Evolutionary conservation across 2,888 invertebrate genomes (phyloP), one percentile per base, ranked within the genome.

Genomic region (Drosophila neonasuta): DNA sequence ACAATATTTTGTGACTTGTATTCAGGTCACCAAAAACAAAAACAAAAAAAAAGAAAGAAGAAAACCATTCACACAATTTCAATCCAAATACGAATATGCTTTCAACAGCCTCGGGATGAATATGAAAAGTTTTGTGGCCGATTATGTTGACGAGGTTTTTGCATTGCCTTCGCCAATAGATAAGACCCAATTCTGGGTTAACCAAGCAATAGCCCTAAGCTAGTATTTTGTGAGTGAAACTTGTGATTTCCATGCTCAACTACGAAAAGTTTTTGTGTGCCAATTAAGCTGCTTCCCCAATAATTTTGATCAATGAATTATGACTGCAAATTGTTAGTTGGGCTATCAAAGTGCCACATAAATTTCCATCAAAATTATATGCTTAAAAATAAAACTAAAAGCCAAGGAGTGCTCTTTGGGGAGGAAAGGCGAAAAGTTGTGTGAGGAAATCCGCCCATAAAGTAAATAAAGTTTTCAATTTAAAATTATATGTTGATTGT

Each of bases 271-370:
- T 58, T 54, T 30, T 48, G 5, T 36, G 36, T 64, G 66, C 73
- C 80, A 80, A 83, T 83, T 84, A 62, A 74, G 66, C 59, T 72
- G 68, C 50, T 59, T 69, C 44, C 63, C 59, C 64, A 69, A 80
- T 71, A 80, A 78, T 81, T 68, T 70, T 70, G 60, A 68, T 78
- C 87, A 79, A 81, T 80, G 85, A 80, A 64, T 84, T 80, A 80
- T 84, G 79, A 78, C 68, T 71, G 65, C 56, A 81, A 80, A 81
- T 84, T 80, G 70, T 58, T 67, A 55, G 70, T 65, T 78, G 59
- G 59, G 46, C 32, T 41, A 29, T 57, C 46, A 57, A 67, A 63
- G 62, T 32, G 64, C 55, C 73, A 56, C 64, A 86, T 77, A 80
- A 83, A 80, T 86, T 74, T 68, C 36, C 24, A 61, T 49, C 51